phyloP scores from a whole-genome alignment of 2,113 vertebrate species.

The Camarhynchus parvulus region DNA sequence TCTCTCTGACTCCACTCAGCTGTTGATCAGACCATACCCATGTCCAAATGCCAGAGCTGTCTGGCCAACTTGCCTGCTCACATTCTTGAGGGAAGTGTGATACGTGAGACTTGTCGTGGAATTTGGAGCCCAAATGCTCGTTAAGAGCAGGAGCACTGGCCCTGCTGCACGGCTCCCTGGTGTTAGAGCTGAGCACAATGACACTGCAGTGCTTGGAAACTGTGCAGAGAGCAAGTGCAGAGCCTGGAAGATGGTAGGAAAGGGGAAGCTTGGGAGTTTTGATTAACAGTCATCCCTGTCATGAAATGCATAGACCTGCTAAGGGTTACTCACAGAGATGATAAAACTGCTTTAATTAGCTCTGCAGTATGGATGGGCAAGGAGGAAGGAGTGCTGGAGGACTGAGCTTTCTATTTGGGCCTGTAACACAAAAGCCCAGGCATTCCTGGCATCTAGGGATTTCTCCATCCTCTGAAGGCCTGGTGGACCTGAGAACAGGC shows the following conservation, averaged over 20 bases:
- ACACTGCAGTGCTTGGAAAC: background rate
- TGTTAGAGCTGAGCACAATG: background rate
- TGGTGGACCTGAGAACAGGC: background rate
- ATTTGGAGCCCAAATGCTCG: background rate
- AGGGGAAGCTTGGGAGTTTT: background rate
- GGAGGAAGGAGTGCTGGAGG: background rate
- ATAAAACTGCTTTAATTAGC: background rate
- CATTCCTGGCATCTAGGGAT: background rate
- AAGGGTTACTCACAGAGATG: background rate
- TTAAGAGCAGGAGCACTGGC: background rate
- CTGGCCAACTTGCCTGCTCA: slow-evolving; percentile 46
- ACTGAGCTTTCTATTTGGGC: background rate
- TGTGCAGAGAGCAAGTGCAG: background rate
- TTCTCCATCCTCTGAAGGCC: background rate
- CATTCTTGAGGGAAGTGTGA: slow-evolving; percentile 59
- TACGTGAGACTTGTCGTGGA: background rate
- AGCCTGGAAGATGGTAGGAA: background rate
- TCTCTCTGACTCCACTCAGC: slow-evolving; percentile 28
- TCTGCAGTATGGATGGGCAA: background rate
- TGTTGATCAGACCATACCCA: background rate
- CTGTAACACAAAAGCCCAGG: background rate
- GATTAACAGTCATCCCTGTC: background rate
- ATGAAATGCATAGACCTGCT: background rate
- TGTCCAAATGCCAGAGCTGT: slow-evolving; percentile 44
- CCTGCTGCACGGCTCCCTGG: background rate